Evolutionary conservation across 64 coral and sea anemone genomes (phyloP).

Genomic region (Dendrophyllia cribrosa): DNA sequence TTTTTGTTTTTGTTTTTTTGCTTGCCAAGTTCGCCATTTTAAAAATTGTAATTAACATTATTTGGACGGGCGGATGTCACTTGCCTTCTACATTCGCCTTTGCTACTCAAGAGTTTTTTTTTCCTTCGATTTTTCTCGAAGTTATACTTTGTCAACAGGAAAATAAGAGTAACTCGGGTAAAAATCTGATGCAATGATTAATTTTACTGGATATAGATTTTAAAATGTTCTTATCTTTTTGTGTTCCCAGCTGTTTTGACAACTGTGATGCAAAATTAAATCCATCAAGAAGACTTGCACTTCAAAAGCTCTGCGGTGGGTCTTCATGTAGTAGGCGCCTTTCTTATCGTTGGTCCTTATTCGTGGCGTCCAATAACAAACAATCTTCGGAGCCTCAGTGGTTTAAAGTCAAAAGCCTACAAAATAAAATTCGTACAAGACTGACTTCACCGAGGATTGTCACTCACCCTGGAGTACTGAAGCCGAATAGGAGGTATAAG

Average conservation of each 20-base stretch:
- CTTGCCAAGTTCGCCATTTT: no score
- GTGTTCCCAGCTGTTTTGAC: not conserved
- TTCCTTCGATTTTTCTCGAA: no score
- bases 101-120: no score
- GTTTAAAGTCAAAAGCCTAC: not conserved
- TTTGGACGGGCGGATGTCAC: no score
- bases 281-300: constrained; percentile 13
- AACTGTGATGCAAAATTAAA: constrained; percentile 14
- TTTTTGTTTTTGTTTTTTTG: no score
- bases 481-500: not conserved
- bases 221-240: not conserved
- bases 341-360: not conserved
- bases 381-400: not conserved
- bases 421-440: constrained; percentile 18
- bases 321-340: not conserved
- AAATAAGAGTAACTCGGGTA: no score
- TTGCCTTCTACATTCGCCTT: no score
- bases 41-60: no score
- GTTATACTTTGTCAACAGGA: no score
- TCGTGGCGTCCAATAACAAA: not conserved
- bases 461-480: not conserved
- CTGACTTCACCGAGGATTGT: not conserved
- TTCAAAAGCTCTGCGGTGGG: not conserved
- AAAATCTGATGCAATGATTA: no score
- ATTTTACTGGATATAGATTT: not conserved